phyloP scores from a whole-genome alignment of 1,140 invertebrate species.

The Pectinophora gossypiella region DNA sequence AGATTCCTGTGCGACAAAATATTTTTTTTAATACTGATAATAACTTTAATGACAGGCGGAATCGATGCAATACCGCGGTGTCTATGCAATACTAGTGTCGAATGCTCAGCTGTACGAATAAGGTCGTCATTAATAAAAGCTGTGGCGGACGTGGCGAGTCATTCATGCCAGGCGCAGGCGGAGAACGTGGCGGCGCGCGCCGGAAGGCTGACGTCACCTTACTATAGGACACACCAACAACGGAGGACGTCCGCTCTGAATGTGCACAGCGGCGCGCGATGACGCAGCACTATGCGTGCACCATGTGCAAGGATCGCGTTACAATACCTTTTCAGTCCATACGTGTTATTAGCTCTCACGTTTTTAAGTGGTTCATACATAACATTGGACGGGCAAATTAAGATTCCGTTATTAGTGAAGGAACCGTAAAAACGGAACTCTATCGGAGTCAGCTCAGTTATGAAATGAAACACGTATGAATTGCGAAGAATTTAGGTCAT shows the following conservation, averaged over 20 bases:
- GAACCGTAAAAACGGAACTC: slow-evolving; percentile 29
- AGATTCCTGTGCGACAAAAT: slow-evolving; percentile 58
- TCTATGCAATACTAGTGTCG: no score
- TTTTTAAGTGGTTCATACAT: no score
- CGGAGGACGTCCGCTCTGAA: slow-evolving; percentile 53
- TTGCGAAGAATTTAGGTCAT: slow-evolving; percentile 55
- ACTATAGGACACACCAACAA: slow-evolving; percentile 42
- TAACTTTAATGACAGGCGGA: no score
- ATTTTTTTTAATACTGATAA: no score
- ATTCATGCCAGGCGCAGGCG: slow-evolving; percentile 1
- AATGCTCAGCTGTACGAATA: background rate
- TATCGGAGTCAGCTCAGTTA: slow-evolving; percentile 33
- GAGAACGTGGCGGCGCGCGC: slow-evolving; percentile 1
- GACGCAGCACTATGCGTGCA: slow-evolving; percentile 27
- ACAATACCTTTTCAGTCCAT: background rate
- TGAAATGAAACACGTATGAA: slow-evolving; percentile 39
- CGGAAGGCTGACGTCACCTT: slow-evolving; percentile 56
- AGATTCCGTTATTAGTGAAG: slow-evolving; percentile 5
- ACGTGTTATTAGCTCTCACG: no score
- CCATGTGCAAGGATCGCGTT: background rate
- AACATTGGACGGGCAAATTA: background rate
- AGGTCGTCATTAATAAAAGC: slow-evolving; percentile 1
- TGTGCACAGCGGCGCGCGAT: slow-evolving; percentile 35
- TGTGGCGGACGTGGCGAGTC: slow-evolving; percentile 2
- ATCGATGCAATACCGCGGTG: no score